These are phyloP conservation scores for Sebastes matsubarae DNA, from an alignment of 2,797 vertebrate genomes.

Conservation along the genomic window DNA sequence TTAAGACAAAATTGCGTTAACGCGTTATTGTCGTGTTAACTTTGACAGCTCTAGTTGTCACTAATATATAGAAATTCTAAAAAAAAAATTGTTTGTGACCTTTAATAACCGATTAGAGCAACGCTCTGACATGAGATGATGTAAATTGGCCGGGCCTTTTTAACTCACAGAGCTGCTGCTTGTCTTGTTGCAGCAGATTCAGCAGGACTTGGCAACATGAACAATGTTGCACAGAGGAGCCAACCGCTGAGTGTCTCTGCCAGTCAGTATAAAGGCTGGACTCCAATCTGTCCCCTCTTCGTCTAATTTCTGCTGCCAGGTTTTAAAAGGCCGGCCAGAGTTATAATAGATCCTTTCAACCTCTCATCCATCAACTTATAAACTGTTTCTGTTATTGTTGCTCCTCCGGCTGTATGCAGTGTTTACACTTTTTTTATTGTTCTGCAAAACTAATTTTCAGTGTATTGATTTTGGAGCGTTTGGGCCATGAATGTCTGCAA, in stretches of 20 bases:
- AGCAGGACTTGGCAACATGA: constrained; percentile 57
- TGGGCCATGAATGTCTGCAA: constrained; percentile 10
- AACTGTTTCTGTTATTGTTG: constrained; percentile 52
- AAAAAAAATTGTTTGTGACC: not conserved
- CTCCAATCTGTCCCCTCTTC: constrained; percentile 63
- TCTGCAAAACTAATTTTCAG: constrained; percentile 29
- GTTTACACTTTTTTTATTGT: constrained; percentile 22
- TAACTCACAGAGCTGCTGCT: constrained; percentile 32
- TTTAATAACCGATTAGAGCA: constrained; percentile 13
- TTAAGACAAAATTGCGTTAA: too few relatives aligned
- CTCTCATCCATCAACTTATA: constrained; percentile 55
- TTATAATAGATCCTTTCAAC: constrained; percentile 57
- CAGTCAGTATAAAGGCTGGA: constrained; percentile 60
- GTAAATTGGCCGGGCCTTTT: constrained; percentile 24
- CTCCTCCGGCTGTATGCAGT: constrained; percentile 7
- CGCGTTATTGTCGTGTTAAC: accelerated
- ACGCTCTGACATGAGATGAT: constrained; percentile 20
- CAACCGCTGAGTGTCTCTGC: constrained; percentile 49
- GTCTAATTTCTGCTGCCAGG: constrained; percentile 60
- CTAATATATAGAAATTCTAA: not conserved
- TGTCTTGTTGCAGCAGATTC: constrained; percentile 56
- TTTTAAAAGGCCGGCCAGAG: constrained; percentile 57
- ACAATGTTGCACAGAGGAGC: constrained; percentile 50
- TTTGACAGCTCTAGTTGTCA: not conserved
- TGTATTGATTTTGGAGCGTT: constrained; percentile 35